Percentiles rank a stretch among this genome's conserved stretches.
Conservation (phyloP, 2,113 vertebrate genomes). For the Nematolebias whitei region DNA sequence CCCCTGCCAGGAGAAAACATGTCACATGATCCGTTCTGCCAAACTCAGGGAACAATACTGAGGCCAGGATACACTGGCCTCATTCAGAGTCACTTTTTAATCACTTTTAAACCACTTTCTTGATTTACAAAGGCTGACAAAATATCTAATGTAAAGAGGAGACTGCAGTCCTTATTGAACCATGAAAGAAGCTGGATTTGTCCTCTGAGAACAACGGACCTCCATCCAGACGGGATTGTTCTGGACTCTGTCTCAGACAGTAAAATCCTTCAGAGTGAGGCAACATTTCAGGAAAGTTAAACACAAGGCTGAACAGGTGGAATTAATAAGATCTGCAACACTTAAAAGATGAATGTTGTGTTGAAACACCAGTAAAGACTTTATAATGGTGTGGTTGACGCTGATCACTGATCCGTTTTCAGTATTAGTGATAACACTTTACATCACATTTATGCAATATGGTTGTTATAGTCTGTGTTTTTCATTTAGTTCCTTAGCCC, state of each 20-base stretch:
- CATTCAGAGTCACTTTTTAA: slow-evolving; percentile 70
- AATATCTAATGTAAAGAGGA: slow-evolving; percentile 52
- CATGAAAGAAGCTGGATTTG: slow-evolving; percentile 48
- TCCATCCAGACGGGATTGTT: slow-evolving; percentile 43
- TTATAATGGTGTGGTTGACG: neutral
- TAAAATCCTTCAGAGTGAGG: slow-evolving; percentile 25
- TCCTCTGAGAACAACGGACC: slow-evolving; percentile 58
- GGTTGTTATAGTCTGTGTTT: too few relatives aligned
- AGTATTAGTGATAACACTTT: too few relatives aligned
- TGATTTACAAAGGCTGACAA: slow-evolving; percentile 72
- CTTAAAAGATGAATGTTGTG: neutral
- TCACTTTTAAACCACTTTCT: slow-evolving; percentile 58
- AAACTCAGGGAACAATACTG: slow-evolving; percentile 70
- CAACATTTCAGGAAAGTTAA: slow-evolving; percentile 6
- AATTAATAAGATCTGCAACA: neutral
- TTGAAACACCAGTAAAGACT: neutral
- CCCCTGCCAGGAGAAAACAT: slow-evolving; percentile 65
- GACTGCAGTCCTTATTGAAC: slow-evolving; percentile 52
- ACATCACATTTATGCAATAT: too few relatives aligned
- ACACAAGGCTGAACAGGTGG: neutral
- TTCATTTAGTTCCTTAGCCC: too few relatives aligned
- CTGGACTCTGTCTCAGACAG: slow-evolving; percentile 25
- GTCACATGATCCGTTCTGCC: slow-evolving; percentile 77
- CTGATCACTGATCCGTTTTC: too few relatives aligned
- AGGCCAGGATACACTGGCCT: slow-evolving; percentile 70